Evolutionary conservation across 1,140 invertebrate species (phyloP).

Genomic region (Heliconius hewitsoni): DNA sequence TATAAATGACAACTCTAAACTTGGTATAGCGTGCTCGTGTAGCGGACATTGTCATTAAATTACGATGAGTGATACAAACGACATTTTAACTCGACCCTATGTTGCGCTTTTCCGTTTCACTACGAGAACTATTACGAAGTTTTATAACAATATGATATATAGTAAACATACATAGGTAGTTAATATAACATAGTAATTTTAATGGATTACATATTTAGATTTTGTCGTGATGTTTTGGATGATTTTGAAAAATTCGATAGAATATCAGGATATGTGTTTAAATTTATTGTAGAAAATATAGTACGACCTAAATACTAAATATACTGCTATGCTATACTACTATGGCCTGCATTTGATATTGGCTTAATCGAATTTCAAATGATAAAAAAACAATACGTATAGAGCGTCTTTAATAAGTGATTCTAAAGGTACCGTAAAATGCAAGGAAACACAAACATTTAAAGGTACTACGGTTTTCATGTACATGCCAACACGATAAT

Average conservation of each 20-base stretch:
- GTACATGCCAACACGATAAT: too few species aligned
- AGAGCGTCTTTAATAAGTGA: too few species aligned
- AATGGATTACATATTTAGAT: background rate
- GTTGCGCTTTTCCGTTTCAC: constrained; percentile 27
- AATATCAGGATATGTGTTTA: background rate
- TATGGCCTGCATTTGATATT: too few species aligned
- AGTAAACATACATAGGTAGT: background rate
- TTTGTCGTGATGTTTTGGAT: too few species aligned
- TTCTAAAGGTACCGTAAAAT: too few species aligned
- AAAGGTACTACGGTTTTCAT: too few species aligned
- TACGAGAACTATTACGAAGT: constrained; percentile 23
- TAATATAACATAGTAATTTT: background rate
- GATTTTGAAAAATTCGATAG: background rate
- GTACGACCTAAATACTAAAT: too few species aligned
- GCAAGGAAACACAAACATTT: too few species aligned
- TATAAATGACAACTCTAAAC: constrained; percentile 10
- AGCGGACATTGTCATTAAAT: constrained; percentile 35
- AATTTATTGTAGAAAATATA: background rate
- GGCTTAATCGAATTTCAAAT: too few species aligned
- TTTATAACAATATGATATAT: constrained; percentile 12
- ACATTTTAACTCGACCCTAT: constrained; percentile 40
- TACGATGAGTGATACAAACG: constrained; percentile 43
- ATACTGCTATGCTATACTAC: too few species aligned
- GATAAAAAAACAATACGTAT: too few species aligned
- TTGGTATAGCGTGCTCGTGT: constrained; percentile 16